phyloP scores from a whole-genome alignment of 2,888 invertebrate genomes.

The Notodonta ziczac region DNA sequence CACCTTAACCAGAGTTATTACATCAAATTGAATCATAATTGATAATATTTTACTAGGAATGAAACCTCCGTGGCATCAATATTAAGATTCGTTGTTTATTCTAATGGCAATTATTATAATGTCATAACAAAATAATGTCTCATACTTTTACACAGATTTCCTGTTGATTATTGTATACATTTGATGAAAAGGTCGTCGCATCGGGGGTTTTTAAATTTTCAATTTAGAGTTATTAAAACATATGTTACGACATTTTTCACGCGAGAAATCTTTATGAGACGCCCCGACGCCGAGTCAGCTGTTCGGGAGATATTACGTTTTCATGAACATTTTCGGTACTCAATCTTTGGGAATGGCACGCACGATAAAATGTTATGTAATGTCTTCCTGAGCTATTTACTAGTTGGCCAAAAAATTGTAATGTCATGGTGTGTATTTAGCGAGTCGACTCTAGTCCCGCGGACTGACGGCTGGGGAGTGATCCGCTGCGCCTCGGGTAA shows the following conservation, averaged over 20 bases:
- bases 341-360: slow-evolving; percentile 40
- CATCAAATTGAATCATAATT: too few species aligned
- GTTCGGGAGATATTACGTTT: slow-evolving; percentile 53
- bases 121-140: too few species aligned
- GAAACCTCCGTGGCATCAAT: too few species aligned
- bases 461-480: slow-evolving; percentile 28
- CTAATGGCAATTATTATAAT: too few species aligned
- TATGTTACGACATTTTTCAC: background rate
- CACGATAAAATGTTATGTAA: slow-evolving; percentile 38
- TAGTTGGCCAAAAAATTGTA: slow-evolving; percentile 21
- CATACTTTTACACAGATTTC: too few species aligned
- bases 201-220: too few species aligned
- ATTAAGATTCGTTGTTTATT: too few species aligned
- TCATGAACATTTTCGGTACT: slow-evolving; percentile 47
- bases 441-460: slow-evolving; percentile 6
- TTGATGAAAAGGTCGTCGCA: too few species aligned
- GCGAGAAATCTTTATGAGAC: slow-evolving; percentile 44
- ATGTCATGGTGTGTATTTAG: slow-evolving; percentile 21
- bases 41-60: too few species aligned
- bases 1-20: too few species aligned
- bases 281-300: slow-evolving; percentile 46
- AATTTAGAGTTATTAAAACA: too few species aligned
- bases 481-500: slow-evolving; percentile 41
- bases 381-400: slow-evolving; percentile 22
- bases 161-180: too few species aligned